A percentile compares a stretch with the other conserved stretches of the same genome.
These are phyloP conservation scores for Amphilophus citrinellus DNA, from an alignment of 2,113 vertebrate species.

Conservation along the genomic window DNA sequence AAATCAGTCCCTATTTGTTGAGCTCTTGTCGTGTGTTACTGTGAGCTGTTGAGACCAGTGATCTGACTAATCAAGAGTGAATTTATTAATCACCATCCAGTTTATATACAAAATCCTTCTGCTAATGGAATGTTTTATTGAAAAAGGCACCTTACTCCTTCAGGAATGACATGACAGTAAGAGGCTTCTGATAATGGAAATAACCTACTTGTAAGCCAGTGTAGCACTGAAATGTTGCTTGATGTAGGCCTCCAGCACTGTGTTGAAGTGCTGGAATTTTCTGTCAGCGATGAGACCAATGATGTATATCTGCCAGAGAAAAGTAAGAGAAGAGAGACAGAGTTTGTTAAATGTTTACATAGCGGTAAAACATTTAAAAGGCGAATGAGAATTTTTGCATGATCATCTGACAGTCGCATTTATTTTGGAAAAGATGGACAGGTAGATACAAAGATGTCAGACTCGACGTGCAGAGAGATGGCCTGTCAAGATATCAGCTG, in stretches of 20 bases:
- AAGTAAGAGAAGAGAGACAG: constrained; percentile 7
- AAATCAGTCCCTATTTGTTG: background rate
- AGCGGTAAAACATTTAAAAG: constrained; percentile 25
- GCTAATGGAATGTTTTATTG: background rate
- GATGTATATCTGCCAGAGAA: constrained; percentile 90
- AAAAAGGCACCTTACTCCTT: background rate
- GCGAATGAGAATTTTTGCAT: background rate
- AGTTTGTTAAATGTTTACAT: constrained; percentile 1
- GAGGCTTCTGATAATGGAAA: background rate
- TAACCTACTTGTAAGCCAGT: constrained; percentile 95
- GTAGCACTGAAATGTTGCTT: constrained; percentile 98
- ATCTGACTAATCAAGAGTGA: background rate
- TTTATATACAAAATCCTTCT: background rate
- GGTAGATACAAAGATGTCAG: constrained; percentile 25
- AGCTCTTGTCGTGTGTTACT: background rate
- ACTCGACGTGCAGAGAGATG: background rate
- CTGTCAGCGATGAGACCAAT: constrained; percentile 96
- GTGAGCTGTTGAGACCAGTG: background rate
- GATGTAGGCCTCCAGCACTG: constrained; percentile 96
- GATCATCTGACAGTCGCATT: constrained; percentile 16
- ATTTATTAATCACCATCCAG: background rate
- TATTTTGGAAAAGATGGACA: constrained; percentile 31
- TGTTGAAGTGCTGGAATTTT: constrained; percentile 98
- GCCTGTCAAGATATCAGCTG: constrained; percentile 38
- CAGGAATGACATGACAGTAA: background rate